These are phyloP conservation scores for Alouatta palliata DNA, from an alignment of 2,113 vertebrate species.

Conservation along the genomic window DNA sequence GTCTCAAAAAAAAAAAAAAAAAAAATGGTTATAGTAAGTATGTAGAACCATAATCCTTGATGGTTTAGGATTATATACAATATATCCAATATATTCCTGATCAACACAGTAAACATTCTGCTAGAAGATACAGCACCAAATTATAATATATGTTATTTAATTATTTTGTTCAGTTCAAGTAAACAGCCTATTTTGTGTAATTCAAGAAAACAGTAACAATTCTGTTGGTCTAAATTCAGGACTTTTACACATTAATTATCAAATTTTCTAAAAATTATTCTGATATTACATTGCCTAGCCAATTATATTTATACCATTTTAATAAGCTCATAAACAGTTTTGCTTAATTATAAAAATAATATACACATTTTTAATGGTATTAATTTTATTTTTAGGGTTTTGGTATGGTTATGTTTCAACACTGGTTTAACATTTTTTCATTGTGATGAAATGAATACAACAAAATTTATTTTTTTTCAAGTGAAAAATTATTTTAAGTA, in stretches of 20 bases:
- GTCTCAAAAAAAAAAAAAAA: no score
- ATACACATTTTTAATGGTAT: background rate
- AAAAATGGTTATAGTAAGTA: background rate
- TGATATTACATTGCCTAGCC: background rate
- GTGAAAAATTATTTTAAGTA: constrained; percentile 24
- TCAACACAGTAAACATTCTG: background rate
- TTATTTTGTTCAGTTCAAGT: constrained; percentile 40
- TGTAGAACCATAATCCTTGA: background rate
- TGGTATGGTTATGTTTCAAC: background rate
- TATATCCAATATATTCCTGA: background rate
- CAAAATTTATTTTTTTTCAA: background rate
- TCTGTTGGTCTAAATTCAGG: background rate
- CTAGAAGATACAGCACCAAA: background rate
- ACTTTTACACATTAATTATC: background rate
- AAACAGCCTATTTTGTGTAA: constrained; percentile 28
- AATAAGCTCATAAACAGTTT: constrained; percentile 23
- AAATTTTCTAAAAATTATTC: constrained; percentile 3
- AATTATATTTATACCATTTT: constrained; percentile 33
- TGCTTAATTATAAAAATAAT: background rate
- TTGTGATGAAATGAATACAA: background rate
- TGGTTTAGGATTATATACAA: no score
- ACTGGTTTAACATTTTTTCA: background rate
- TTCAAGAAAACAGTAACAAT: constrained; percentile 16
- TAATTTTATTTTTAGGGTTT: constrained; percentile 28
- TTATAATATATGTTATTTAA: background rate